phyloP scores from a whole-genome alignment of 37 sponge, comb jelly and placozoan genomes.

The Aplysina aerophoba region DNA sequence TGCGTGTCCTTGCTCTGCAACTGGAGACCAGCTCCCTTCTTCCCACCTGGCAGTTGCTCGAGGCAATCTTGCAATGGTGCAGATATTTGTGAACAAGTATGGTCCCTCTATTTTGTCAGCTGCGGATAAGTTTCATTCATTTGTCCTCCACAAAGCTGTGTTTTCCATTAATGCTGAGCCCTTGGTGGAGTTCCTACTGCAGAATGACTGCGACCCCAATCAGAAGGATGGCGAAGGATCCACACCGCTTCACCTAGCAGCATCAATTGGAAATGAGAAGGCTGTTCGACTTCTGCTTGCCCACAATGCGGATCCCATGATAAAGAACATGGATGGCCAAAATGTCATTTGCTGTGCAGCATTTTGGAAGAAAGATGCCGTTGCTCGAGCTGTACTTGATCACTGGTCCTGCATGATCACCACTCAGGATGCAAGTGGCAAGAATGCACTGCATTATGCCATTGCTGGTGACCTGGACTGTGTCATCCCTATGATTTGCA shows the following conservation, averaged over 20 bases:
- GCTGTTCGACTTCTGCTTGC: slow-evolving; percentile 48
- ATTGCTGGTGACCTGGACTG: slow-evolving; percentile 34
- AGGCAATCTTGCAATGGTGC: slow-evolving; percentile 61
- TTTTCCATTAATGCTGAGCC: slow-evolving; percentile 31
- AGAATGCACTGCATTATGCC: slow-evolving; percentile 68
- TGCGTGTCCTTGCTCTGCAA: slow-evolving; percentile 44
- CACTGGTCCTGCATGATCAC: slow-evolving; percentile 10
- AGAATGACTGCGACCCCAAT: slow-evolving; percentile 47
- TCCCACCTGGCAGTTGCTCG: slow-evolving; percentile 74
- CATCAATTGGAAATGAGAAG: slow-evolving; percentile 31
- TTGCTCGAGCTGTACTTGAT: not conserved
- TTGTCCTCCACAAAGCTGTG: slow-evolving; percentile 58
- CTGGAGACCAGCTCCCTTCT: slow-evolving; percentile 68
- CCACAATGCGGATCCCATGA: slow-evolving; percentile 43
- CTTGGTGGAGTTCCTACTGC: slow-evolving; percentile 53
- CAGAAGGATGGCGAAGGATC: slow-evolving; percentile 54
- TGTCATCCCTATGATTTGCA: slow-evolving; percentile 22
- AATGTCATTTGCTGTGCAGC: slow-evolving; percentile 31
- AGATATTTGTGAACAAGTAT: slow-evolving; percentile 46
- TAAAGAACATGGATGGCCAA: slow-evolving; percentile 8
- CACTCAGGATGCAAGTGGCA: slow-evolving; percentile 33
- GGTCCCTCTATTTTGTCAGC: slow-evolving; percentile 31
- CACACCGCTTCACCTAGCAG: slow-evolving; percentile 73
- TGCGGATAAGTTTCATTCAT: slow-evolving; percentile 43
- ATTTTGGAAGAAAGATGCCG: not conserved